A percentile compares a stretch with the other conserved stretches of the same genome.
These are phyloP conservation scores for Alectura lathami DNA, from an alignment of 2,113 vertebrate genomes.

Conservation along the genomic window DNA sequence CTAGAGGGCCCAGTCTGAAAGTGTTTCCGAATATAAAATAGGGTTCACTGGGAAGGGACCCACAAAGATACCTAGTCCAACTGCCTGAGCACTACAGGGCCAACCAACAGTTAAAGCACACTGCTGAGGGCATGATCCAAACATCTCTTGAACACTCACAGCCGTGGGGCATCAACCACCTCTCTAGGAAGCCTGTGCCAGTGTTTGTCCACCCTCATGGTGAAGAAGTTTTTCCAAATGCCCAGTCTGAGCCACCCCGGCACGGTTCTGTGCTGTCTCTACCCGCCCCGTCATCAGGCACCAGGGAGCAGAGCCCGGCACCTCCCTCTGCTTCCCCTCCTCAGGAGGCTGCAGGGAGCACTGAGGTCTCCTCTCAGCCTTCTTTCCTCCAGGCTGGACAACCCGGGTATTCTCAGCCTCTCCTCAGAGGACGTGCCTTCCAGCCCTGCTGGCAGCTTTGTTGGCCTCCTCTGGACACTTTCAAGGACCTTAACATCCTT, in stretches of 20 bases:
- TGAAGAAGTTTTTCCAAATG: background rate
- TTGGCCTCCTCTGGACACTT: too few relatives aligned
- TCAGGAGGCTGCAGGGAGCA: background rate
- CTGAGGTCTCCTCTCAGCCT: background rate
- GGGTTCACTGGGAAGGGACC: background rate
- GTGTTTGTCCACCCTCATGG: background rate
- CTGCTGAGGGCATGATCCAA: background rate
- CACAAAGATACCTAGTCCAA: background rate
- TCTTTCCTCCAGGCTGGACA: background rate
- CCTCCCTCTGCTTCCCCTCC: background rate
- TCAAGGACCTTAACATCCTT: too few relatives aligned
- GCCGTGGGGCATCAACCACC: background rate
- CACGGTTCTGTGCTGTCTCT: background rate
- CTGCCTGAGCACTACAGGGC: background rate
- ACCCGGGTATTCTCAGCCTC: background rate
- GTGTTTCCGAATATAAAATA: background rate
- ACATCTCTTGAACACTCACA: background rate
- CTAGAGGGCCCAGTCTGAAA: background rate
- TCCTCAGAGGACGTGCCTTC: background rate
- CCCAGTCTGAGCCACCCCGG: background rate
- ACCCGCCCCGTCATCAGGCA: background rate
- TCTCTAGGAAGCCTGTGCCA: background rate
- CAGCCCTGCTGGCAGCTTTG: too few relatives aligned
- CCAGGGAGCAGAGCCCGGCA: background rate
- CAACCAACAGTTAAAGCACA: background rate